Conservation (phyloP, 2,113 vertebrate genomes). For the Leptobrachium ailaonicum region DNA sequence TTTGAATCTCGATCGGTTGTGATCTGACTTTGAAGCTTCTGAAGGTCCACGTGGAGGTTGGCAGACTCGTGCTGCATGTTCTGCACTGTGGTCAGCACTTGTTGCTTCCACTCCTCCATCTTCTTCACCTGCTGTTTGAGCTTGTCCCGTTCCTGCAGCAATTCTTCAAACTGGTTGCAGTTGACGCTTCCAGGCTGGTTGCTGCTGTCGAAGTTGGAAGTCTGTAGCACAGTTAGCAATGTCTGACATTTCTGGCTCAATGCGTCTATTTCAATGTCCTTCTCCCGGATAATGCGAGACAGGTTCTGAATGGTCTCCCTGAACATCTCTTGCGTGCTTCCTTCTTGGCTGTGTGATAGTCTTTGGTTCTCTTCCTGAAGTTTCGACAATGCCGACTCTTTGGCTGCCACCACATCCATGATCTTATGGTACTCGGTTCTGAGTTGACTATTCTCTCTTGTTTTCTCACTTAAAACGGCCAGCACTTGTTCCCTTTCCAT, state of each 20-base stretch:
- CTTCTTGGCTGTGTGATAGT: conserved; percentile 76
- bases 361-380: conserved; percentile 90
- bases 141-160: conserved; percentile 88
- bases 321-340: conserved; percentile 91
- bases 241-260: conserved; percentile 96
- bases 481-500: conserved; percentile 88
- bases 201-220: conserved; percentile 61
- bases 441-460: conserved; percentile 89
- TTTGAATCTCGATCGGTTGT: conserved; percentile 82
- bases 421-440: conserved; percentile 88
- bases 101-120: conserved; percentile 98
- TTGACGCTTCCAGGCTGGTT: conserved; percentile 77
- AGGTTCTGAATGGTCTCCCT: conserved; percentile 96
- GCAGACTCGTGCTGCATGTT: conserved; percentile 98
- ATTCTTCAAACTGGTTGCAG: conserved; percentile 95
- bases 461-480: conserved; percentile 90
- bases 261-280: conserved; percentile 97
- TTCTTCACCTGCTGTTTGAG: conserved; percentile 97
- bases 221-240: conserved; percentile 84
- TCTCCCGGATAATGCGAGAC: conserved; percentile 94
- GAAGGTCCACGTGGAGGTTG: conserved; percentile 90
- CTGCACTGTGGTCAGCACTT: conserved; percentile 94
- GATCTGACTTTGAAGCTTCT: conserved; percentile 85
- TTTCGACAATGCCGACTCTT: conserved; percentile 85
- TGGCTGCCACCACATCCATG: conserved; percentile 88